phyloP scores from a whole-genome alignment of 2,888 invertebrate species.

The Caenorhabditis imperialis region DNA sequence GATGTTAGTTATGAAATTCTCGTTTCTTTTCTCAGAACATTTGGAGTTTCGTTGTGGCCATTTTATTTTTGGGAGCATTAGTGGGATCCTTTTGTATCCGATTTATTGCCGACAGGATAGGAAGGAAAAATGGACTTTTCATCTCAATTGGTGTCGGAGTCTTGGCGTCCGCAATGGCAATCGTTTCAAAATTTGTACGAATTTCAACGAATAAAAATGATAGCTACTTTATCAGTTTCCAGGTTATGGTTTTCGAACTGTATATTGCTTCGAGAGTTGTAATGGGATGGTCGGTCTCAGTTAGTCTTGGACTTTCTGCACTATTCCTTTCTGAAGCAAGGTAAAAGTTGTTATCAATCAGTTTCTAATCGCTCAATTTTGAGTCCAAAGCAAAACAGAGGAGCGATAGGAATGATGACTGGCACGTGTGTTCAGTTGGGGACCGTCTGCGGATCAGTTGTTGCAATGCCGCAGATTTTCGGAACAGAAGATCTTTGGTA shows the following conservation, averaged over 20 bases:
- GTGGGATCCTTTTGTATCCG: constrained; percentile 63
- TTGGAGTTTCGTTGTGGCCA: constrained; percentile 71
- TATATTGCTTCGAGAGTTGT: constrained; percentile 65
- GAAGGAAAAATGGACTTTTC: constrained; percentile 67
- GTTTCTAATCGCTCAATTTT: constrained; percentile 30
- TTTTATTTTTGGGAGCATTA: constrained; percentile 70
- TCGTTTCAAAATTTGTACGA: constrained; percentile 68
- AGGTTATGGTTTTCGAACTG: constrained; percentile 67
- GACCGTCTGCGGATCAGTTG: constrained; percentile 67
- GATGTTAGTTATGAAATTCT: background rate
- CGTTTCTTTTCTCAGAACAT: constrained; percentile 59
- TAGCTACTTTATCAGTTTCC: too few species aligned
- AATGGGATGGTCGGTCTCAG: constrained; percentile 68
- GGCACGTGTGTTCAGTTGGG: constrained; percentile 71
- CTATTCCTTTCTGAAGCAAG: constrained; percentile 64
- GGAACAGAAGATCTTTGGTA: constrained; percentile 67
- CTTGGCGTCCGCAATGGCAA: constrained; percentile 57
- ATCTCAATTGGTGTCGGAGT: constrained; percentile 60
- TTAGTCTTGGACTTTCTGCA: constrained; percentile 66
- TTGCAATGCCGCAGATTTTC: constrained; percentile 72
- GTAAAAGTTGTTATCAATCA: constrained; percentile 39
- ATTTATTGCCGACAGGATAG: constrained; percentile 63
- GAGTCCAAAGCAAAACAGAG: constrained; percentile 71
- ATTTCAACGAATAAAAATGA: too few species aligned
- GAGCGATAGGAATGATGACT: constrained; percentile 72